Percentiles rank a stretch among this genome's conserved stretches.
Evolutionary conservation across 2,797 vertebrate species (phyloP).

Genomic region (Gobio occitaniae): DNA sequence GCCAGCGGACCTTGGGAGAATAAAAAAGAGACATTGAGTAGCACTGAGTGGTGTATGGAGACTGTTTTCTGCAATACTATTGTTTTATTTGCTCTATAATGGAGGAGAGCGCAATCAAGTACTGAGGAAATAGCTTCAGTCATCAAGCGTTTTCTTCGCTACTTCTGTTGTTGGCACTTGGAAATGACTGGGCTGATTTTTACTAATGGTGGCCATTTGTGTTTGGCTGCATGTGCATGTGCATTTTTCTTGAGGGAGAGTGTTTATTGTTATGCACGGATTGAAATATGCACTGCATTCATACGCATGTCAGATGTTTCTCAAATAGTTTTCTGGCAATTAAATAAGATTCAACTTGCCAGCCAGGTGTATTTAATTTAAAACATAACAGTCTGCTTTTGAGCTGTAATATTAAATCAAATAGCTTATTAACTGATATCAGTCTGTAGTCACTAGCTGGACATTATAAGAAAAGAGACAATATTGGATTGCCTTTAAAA

Average conservation of each 20-base stretch:
- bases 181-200: constrained; percentile 25
- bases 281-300: constrained; percentile 7
- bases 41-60: not conserved
- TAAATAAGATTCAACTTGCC: not conserved
- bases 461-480: not conserved
- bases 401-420: not conserved
- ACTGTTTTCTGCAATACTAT: not conserved
- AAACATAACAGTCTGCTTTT: not conserved
- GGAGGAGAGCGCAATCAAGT: constrained; percentile 1
- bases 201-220: constrained; percentile 3
- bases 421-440: not conserved
- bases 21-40: constrained; percentile 1
- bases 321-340: not conserved
- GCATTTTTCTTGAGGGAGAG: not conserved
- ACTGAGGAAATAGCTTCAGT: constrained; percentile 12
- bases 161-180: constrained; percentile 21
- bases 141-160: constrained; percentile 13
- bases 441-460: not conserved
- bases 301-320: not conserved
- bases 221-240: constrained; percentile 3
- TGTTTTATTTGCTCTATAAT: not conserved
- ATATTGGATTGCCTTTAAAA: not conserved
- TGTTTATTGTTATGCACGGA: not conserved
- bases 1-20: constrained; percentile 1
- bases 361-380: not conserved